Percentiles rank a stretch among this genome's conserved stretches.
phyloP scores from a whole-genome alignment of 2,797 vertebrate genomes.

The Hemibagrus guttatus region DNA sequence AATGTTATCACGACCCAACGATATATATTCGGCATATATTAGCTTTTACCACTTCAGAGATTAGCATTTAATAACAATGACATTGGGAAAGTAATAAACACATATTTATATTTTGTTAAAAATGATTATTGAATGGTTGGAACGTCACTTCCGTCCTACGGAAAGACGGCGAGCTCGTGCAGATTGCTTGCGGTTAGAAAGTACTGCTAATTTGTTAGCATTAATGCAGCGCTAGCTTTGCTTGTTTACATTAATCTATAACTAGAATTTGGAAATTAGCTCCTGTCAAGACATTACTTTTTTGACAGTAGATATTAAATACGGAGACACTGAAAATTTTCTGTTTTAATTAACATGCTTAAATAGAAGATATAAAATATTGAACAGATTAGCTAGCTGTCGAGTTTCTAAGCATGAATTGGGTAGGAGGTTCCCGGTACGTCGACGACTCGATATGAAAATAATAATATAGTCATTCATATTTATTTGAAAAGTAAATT shows the following conservation, averaged over 20 bases:
- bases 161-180: neutral
- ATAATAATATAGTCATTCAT: neutral
- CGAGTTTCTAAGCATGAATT: conserved; percentile 69
- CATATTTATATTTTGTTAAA: neutral
- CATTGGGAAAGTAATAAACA: too few relatives aligned
- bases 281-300: neutral
- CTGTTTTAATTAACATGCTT: neutral
- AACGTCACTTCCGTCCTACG: conserved; percentile 1
- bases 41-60: neutral
- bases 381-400: neutral
- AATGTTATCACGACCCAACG: neutral
- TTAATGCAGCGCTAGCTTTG: too few relatives aligned
- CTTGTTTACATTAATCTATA: neutral
- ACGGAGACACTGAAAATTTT: neutral
- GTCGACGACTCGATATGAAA: neutral
- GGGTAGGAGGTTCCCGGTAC: conserved; percentile 80
- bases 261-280: neutral
- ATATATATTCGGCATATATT: neutral
- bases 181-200: neutral
- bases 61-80: neutral
- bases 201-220: conserved; percentile 10
- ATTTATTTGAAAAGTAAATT: neutral
- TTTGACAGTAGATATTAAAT: neutral
- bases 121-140: too few relatives aligned
- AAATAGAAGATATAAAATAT: neutral